A percentile compares a stretch with the other conserved stretches of the same genome.
Conservation (phyloP, 1,140 invertebrate species). For the Anoplolepis gracilipes region DNA sequence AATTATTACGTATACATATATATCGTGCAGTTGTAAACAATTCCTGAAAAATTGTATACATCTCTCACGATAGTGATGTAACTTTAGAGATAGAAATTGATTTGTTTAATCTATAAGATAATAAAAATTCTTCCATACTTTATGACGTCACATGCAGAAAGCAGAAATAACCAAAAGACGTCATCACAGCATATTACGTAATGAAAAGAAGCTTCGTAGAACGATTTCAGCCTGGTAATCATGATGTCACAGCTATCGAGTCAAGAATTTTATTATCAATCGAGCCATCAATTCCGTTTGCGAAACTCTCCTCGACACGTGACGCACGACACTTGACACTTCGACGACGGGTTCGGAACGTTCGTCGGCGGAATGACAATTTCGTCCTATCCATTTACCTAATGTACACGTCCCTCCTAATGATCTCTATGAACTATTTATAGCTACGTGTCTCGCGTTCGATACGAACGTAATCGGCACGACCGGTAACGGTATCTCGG, state of each 20-base stretch:
- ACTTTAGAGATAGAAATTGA: too few species aligned
- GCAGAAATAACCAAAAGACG: background rate
- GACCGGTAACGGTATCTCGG: constrained; percentile 37
- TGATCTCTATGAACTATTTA: constrained; percentile 41
- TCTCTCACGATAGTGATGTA: background rate
- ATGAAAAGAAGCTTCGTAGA: background rate
- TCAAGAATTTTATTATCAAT: constrained; percentile 36
- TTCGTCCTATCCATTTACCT: constrained; percentile 29
- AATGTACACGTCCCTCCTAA: background rate
- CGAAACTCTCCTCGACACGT: constrained; percentile 19
- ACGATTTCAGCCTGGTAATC: background rate
- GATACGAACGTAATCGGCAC: constrained; percentile 36
- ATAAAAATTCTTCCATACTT: background rate
- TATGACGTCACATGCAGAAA: background rate
- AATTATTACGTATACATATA: background rate
- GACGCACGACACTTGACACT: background rate
- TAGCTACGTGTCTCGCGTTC: constrained; percentile 44
- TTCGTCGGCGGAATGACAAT: constrained; percentile 31
- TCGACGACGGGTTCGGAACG: constrained; percentile 4
- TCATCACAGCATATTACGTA: background rate
- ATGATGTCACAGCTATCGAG: constrained; percentile 11
- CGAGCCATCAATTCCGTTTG: constrained; percentile 3
- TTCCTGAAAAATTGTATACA: background rate
- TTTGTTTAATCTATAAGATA: background rate
- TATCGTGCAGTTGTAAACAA: background rate